Evolutionary conservation across 2,888 invertebrate species (phyloP), one percentile per base, ranked within the genome.

Genomic region (Drosophila mimetica): DNA sequence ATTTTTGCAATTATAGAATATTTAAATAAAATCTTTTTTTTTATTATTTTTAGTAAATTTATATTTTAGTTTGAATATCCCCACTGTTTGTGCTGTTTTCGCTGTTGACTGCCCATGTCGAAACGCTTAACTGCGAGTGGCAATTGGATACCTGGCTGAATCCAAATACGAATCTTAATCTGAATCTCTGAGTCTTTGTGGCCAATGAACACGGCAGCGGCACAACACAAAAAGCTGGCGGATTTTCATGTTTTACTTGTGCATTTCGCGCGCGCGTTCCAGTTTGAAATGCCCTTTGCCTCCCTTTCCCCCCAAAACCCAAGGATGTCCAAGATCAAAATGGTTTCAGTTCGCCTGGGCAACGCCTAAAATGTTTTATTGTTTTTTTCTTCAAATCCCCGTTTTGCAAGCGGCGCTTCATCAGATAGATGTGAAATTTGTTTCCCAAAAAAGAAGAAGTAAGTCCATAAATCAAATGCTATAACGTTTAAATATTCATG

Each of bases 401-500:
- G 25, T n/a, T 46, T 46, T 14, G 44, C 36, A 25, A 55, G 63
- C 77, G 86, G 59, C 79, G 78, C 77, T 72, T 42, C 70, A 53
- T 14, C 22, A 48, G 59, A 41, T 18, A 53, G 42, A 41, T 48
- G 22, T 48, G 55, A 39, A 41, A 42, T 20, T 52, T 74, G 44
- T 58, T 42, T 41, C 32, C 34, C 30, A 39, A 16, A 50, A 51
- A 16, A 50, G 46, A 55, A 30, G 16, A 60, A 42, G 18, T 18
- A 63, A 54, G 50, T 51, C 28, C 83, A 85, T 85, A 88, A 86
- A 86, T 86, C 85, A 88, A 77, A 77, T 47, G 30, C 55, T 64
- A 71, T 55, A 78, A 69, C 64, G 65, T 71, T 86, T 85, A 82
- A 88, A 86, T 86, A 88, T 86, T 82, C 89, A 88, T 88, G 87